phyloP scores from a whole-genome alignment of 1,140 invertebrate genomes.

The Drosophila pseudoobscura region DNA sequence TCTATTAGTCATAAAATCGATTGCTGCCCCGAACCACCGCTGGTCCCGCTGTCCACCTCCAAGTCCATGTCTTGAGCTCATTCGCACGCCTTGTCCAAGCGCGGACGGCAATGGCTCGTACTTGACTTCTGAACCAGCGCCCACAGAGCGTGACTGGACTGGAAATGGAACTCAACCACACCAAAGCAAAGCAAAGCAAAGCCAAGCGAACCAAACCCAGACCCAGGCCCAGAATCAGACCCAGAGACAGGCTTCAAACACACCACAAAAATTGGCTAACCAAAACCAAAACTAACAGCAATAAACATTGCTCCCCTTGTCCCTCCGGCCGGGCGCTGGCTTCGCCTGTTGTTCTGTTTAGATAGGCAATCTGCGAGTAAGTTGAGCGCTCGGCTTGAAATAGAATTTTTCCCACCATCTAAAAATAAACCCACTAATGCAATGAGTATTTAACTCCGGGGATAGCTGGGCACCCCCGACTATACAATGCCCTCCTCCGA shows the following conservation, averaged over 20 bases:
- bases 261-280: constrained; percentile 58
- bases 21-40: constrained; percentile 31
- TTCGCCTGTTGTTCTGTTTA: constrained; percentile 48
- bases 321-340: neutral
- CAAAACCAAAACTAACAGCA: constrained; percentile 79
- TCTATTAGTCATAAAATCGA: constrained; percentile 75
- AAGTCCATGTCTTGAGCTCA: constrained; percentile 45
- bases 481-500: constrained; percentile 31
- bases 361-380: constrained; percentile 63
- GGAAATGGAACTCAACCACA: constrained; percentile 44
- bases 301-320: constrained; percentile 56
- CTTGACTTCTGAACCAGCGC: constrained; percentile 79
- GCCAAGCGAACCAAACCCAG: constrained; percentile 17
- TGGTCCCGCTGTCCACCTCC: constrained; percentile 1
- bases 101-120: constrained; percentile 59
- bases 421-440: constrained; percentile 68
- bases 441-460: constrained; percentile 42
- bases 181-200: too few species aligned
- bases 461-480: constrained; percentile 25
- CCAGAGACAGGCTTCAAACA: constrained; percentile 50
- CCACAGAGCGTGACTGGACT: constrained; percentile 79
- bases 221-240: constrained; percentile 12
- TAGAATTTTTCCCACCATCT: constrained; percentile 80
- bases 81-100: constrained; percentile 72
- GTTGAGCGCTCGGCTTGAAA: constrained; percentile 65